A percentile compares a stretch with the other conserved stretches of the same genome.
Evolutionary conservation across 2,113 vertebrate species (phyloP).

Genomic region (Noctilio leporinus): DNA sequence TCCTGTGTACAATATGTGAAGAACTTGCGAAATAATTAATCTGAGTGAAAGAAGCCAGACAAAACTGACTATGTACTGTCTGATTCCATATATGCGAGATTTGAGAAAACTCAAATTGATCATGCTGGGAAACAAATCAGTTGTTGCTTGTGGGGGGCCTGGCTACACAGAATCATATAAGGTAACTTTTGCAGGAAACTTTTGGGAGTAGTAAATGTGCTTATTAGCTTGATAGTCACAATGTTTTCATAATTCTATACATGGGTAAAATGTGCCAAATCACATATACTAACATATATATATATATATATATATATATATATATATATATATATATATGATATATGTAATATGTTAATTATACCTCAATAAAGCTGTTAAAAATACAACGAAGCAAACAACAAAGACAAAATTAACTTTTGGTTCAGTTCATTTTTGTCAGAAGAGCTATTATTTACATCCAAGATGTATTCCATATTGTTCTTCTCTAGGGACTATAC

Average conservation of each 20-base stretch:
- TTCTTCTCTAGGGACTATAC: neutral
- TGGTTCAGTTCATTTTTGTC: neutral
- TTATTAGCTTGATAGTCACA: neutral
- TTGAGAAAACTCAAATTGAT: neutral
- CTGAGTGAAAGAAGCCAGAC: neutral
- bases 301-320: too few relatives aligned
- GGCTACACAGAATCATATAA: neutral
- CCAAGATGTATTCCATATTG: neutral
- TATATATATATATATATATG: neutral
- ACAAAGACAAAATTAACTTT: neutral
- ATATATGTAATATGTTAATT: neutral
- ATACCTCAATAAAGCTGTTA: neutral
- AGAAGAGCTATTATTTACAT: neutral
- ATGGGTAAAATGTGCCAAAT: neutral
- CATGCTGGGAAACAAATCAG: neutral
- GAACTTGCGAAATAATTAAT: neutral
- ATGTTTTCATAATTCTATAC: neutral
- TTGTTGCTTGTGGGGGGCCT: neutral
- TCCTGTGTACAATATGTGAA: neutral
- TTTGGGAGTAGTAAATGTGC: neutral
- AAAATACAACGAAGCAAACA: neutral
- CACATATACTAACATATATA: neutral
- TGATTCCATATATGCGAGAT: neutral
- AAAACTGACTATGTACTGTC: neutral
- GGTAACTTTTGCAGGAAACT: neutral